Evolutionary conservation across 2,113 vertebrate genomes (phyloP).

Genomic region (Etheostoma cragini): DNA sequence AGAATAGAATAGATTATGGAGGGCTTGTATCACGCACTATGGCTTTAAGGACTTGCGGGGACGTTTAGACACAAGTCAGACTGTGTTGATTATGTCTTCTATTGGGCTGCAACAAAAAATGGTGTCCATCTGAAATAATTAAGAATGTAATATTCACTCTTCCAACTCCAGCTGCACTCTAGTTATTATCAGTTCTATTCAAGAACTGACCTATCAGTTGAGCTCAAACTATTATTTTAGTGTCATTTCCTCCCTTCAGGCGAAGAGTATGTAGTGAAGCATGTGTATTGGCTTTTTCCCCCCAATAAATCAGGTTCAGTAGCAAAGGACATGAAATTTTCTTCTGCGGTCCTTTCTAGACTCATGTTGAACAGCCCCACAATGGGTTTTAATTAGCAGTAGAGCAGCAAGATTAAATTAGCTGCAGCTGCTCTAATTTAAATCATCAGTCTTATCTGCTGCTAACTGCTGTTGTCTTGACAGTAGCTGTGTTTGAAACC

Average conservation of each 20-base stretch:
- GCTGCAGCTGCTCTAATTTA: conserved; percentile 6
- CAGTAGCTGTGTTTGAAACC: not conserved
- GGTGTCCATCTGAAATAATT: not conserved
- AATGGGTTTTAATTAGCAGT: not conserved
- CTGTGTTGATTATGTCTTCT: not conserved
- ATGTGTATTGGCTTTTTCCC: conserved; percentile 1
- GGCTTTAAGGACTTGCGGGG: no score
- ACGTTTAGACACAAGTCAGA: no score
- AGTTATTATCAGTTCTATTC: not conserved
- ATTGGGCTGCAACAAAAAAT: not conserved
- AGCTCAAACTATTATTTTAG: not conserved
- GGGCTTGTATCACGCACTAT: no score
- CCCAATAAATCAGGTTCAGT: conserved; percentile 5
- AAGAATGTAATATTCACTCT: not conserved
- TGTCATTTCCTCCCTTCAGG: not conserved
- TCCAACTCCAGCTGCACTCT: not conserved
- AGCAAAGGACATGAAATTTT: not conserved
- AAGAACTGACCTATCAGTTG: not conserved
- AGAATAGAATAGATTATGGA: not conserved
- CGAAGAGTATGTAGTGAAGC: not conserved
- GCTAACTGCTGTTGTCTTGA: not conserved
- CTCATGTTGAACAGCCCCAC: not conserved
- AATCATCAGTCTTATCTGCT: not conserved
- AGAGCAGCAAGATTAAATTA: not conserved
- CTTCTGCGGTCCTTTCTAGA: not conserved